Evolutionary conservation across 2,888 invertebrate species (phyloP).

Genomic region (Ichneumoninae sp.): DNA sequence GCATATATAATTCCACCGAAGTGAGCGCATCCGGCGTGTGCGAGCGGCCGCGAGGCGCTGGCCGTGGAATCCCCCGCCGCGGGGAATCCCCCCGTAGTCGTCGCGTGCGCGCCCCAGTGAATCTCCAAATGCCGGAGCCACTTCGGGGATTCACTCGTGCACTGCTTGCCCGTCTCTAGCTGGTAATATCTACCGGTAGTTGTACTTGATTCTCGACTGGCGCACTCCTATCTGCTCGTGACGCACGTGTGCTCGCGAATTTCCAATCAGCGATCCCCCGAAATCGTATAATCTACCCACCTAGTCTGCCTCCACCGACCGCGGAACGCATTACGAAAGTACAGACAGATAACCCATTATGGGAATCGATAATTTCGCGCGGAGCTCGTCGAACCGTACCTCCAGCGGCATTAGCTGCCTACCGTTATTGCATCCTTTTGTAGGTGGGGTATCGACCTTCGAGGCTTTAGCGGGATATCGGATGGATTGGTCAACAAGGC

Average conservation of each 20-base stretch:
- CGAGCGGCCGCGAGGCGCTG: constrained; percentile 10
- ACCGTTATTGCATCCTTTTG: neutral
- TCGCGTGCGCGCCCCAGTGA: constrained; percentile 53
- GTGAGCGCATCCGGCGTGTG: constrained; percentile 68
- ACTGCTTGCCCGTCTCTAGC: constrained; percentile 13
- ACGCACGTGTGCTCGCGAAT: constrained; percentile 57
- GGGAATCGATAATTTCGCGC: constrained; percentile 54
- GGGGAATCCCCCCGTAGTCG: neutral
- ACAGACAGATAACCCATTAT: constrained; percentile 55
- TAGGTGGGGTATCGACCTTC: neutral
- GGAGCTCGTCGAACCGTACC: constrained; percentile 44
- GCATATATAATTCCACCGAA: constrained; percentile 81
- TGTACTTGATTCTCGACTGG: constrained; percentile 42
- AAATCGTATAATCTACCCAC: constrained; percentile 60
- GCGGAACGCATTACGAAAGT: constrained; percentile 58
- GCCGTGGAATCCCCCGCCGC: neutral
- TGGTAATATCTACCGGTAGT: neutral
- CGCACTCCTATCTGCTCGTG: constrained; percentile 27
- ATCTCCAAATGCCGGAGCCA: constrained; percentile 48
- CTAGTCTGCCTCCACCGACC: neutral
- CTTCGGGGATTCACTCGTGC: constrained; percentile 60
- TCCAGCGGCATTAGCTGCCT: neutral
- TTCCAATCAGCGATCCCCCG: constrained; percentile 64
- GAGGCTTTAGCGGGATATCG: too few relatives aligned
- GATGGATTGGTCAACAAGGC: too few relatives aligned